Conservation (phyloP, 2,797 vertebrate species). For the Rhinogobio ventralis region DNA sequence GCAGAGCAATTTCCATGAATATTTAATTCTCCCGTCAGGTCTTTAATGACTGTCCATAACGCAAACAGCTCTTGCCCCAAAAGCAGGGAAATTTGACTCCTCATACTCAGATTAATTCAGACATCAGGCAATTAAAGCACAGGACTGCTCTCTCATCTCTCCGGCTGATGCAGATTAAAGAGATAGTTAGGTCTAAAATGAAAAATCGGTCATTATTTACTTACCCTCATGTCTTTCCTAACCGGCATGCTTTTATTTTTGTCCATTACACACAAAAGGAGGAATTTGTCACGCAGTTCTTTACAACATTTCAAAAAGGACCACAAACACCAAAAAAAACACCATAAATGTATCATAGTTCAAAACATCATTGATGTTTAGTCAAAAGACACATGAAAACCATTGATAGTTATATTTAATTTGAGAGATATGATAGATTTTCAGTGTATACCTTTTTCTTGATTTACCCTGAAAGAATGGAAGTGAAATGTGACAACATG, state of each 20-base stretch:
- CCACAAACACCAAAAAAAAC: background rate
- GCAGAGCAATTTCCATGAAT: conserved; percentile 71
- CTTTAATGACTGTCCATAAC: conserved; percentile 70
- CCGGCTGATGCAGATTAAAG: conserved; percentile 15
- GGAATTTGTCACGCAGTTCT: background rate
- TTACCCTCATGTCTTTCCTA: background rate
- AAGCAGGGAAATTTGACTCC: conserved; percentile 40
- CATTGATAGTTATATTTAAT: background rate
- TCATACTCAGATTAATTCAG: conserved; percentile 28
- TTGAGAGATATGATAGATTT: background rate
- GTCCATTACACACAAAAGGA: background rate
- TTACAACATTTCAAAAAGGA: too few species aligned
- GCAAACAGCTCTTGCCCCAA: conserved; percentile 61
- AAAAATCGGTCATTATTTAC: background rate
- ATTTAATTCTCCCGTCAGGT: conserved; percentile 73
- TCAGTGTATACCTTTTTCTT: too few species aligned
- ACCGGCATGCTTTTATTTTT: background rate
- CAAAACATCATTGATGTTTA: background rate
- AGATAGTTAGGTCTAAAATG: background rate
- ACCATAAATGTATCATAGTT: background rate
- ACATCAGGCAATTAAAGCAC: conserved; percentile 37
- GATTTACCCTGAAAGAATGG: too few species aligned
- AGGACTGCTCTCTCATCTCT: conserved; percentile 25
- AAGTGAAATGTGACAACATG: too few species aligned
- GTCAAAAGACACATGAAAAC: background rate